Conservation (phyloP, 2,888 invertebrate genomes). For the Aplocera efformata region DNA sequence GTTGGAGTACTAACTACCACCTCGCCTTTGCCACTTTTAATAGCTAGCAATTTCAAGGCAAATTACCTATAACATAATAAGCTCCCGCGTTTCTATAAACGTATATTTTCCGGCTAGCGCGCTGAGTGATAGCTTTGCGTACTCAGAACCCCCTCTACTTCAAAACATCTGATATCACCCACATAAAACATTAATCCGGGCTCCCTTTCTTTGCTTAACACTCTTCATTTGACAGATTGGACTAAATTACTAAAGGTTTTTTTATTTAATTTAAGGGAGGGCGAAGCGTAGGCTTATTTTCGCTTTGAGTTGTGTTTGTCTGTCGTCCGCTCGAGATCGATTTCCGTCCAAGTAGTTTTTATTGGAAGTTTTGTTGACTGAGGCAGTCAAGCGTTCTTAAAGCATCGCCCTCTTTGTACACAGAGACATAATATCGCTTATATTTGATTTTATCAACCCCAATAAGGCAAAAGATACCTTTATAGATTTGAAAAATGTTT, state of each 20-base stretch:
- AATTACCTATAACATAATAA: constrained; percentile 17
- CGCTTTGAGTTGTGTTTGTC: constrained; percentile 56
- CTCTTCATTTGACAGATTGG: constrained; percentile 79
- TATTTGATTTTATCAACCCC: constrained; percentile 65
- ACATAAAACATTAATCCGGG: constrained; percentile 63
- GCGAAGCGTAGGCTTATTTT: constrained; percentile 53
- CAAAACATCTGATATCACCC: constrained; percentile 57
- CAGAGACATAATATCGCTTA: constrained; percentile 66
- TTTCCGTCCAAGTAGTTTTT: constrained; percentile 70
- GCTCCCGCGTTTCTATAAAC: constrained; percentile 7
- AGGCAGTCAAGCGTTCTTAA: constrained; percentile 51
- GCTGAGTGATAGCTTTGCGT: constrained; percentile 30
- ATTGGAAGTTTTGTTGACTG: constrained; percentile 69
- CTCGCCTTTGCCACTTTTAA: constrained; percentile 6
- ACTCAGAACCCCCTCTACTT: constrained; percentile 42
- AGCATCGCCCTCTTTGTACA: constrained; percentile 53
- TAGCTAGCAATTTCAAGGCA: constrained; percentile 14
- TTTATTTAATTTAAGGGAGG: constrained; percentile 77
- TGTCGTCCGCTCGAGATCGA: constrained; percentile 48
- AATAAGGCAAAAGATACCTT: constrained; percentile 39
- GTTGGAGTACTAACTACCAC: constrained; percentile 4
- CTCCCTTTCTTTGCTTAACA: constrained; percentile 76
- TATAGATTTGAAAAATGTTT: constrained; percentile 37
- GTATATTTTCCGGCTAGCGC: constrained; percentile 14
- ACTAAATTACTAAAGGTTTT: constrained; percentile 72